A percentile compares a stretch with the other conserved stretches of the same genome.
These are phyloP conservation scores for Steatornis caripensis DNA, from an alignment of 2,113 vertebrate genomes.

Conservation along the genomic window DNA sequence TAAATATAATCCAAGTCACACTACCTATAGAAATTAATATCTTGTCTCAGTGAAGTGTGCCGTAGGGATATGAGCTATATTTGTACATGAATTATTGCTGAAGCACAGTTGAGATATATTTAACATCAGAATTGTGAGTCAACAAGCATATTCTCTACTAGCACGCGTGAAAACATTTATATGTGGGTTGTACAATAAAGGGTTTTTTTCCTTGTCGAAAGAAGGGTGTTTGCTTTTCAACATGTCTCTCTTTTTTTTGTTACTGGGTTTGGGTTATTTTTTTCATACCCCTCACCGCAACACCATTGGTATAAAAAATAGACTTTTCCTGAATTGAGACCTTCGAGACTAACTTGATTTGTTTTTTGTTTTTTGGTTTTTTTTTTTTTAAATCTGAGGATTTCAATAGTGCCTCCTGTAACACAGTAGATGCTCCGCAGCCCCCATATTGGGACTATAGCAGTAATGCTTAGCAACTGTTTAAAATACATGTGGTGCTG, in stretches of 20 bases:
- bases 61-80: neutral
- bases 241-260: neutral
- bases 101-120: neutral
- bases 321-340: neutral
- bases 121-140: neutral
- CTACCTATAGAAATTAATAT: neutral
- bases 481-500: rapidly evolving
- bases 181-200: neutral
- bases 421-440: rapidly evolving
- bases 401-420: neutral
- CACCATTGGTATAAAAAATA: neutral
- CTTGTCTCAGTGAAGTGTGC: neutral
- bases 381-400: neutral
- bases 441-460: too few species aligned
- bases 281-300: neutral
- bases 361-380: neutral
- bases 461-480: neutral
- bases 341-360: neutral
- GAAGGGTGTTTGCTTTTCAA: neutral
- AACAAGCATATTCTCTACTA: neutral
- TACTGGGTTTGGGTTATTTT: too few species aligned
- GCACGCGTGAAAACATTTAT: rapidly evolving
- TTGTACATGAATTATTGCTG: neutral
- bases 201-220: neutral
- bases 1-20: rapidly evolving